These are phyloP conservation scores for Drosophila buzzatii DNA, from an alignment of 2,888 invertebrate genomes.

Conservation along the genomic window DNA sequence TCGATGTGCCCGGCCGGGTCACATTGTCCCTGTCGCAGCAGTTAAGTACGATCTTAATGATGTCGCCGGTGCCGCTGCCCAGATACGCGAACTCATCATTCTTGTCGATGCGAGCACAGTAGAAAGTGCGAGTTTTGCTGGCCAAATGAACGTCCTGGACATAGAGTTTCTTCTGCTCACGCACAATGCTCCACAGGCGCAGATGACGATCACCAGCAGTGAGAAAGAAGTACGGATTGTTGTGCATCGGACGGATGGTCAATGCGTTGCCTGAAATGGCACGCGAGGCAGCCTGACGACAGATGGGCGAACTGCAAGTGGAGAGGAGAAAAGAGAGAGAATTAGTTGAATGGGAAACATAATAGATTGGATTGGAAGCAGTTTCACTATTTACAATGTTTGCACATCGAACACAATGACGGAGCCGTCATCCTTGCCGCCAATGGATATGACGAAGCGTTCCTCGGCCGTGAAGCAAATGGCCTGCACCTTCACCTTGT, in stretches of 20 bases:
- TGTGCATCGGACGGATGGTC: conserved; percentile 86
- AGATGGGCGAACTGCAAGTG: conserved; percentile 87
- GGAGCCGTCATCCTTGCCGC: conserved; percentile 95
- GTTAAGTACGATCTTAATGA: conserved; percentile 84
- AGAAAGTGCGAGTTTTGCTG: conserved; percentile 91
- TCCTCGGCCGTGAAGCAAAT: conserved; percentile 93
- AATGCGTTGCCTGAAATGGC: conserved; percentile 91
- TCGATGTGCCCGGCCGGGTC: conserved; percentile 68
- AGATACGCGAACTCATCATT: conserved; percentile 92
- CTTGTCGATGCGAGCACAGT: conserved; percentile 89
- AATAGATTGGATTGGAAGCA: neutral
- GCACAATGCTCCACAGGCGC: conserved; percentile 91
- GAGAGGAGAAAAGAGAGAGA: neutral
- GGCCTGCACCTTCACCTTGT: conserved; percentile 94
- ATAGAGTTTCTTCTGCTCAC: conserved; percentile 89
- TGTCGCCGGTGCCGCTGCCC: conserved; percentile 92
- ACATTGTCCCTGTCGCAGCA: conserved; percentile 84
- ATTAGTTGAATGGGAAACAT: neutral
- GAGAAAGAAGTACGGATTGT: conserved; percentile 89
- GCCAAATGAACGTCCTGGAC: conserved; percentile 92
- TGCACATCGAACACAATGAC: conserved; percentile 94
- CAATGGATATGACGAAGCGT: conserved; percentile 92
- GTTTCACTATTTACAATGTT: conserved; percentile 79
- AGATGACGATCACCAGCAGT: conserved; percentile 91
- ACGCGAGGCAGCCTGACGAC: conserved; percentile 87